A percentile compares a stretch with the other conserved stretches of the same genome.
These are phyloP conservation scores for Trachemys scripta DNA, from an alignment of 2,113 vertebrate genomes.

Conservation along the genomic window DNA sequence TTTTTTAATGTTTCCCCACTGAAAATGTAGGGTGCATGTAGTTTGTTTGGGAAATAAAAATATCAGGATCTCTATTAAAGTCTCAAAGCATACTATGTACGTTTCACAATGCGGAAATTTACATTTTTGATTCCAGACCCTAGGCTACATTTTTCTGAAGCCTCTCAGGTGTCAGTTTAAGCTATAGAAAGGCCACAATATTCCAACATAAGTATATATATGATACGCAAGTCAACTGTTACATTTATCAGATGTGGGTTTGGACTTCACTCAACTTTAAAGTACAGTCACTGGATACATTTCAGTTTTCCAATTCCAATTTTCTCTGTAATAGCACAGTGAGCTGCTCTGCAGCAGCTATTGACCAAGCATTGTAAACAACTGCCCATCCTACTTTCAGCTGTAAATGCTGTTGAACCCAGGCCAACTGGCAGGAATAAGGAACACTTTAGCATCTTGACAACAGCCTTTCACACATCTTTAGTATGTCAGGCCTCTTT, in stretches of 20 bases:
- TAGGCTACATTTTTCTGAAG: slow-evolving; percentile 9
- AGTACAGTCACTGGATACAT: slow-evolving; percentile 38
- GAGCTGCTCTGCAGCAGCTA: slow-evolving; percentile 20
- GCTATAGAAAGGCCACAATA: neutral
- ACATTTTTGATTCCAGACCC: neutral
- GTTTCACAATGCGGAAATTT: slow-evolving; percentile 1
- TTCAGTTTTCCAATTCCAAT: slow-evolving; percentile 61
- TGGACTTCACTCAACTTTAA: slow-evolving; percentile 58
- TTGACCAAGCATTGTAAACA: slow-evolving; percentile 48
- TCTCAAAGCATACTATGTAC: neutral
- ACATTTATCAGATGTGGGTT: slow-evolving; percentile 45
- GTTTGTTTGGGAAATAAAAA: slow-evolving; percentile 6
- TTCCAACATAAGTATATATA: slow-evolving; percentile 20
- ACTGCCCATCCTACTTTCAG: slow-evolving; percentile 63
- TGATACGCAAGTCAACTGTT: slow-evolving; percentile 39
- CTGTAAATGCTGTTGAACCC: slow-evolving; percentile 67
- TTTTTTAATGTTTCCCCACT: neutral
- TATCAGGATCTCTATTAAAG: neutral
- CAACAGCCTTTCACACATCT: slow-evolving; percentile 50
- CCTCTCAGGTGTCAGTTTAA: neutral
- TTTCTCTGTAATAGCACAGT: slow-evolving; percentile 37
- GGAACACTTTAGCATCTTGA: slow-evolving; percentile 58
- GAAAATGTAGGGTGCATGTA: neutral
- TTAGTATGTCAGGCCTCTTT: slow-evolving; percentile 51
- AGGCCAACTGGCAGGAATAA: slow-evolving; percentile 70